A percentile compares a stretch with the other conserved stretches of the same genome.
phyloP scores from a whole-genome alignment of 2,888 invertebrate genomes.

The Neuroscelio doddi region DNA sequence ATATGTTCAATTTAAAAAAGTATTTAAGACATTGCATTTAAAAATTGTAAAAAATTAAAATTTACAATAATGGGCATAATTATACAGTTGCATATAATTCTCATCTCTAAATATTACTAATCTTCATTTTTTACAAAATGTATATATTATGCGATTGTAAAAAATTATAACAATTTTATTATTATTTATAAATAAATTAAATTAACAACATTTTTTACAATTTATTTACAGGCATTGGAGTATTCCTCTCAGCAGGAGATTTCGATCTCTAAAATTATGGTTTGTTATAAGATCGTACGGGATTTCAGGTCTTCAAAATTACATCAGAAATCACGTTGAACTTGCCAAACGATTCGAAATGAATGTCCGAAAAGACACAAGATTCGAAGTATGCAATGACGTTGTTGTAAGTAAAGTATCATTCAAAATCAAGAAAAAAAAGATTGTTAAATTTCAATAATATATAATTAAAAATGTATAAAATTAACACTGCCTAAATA shows the following conservation, averaged over 20 bases:
- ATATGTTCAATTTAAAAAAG: too few relatives aligned
- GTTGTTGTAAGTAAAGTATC: constrained; percentile 80
- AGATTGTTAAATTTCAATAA: neutral
- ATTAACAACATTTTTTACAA: constrained; percentile 19
- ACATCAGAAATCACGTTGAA: constrained; percentile 92
- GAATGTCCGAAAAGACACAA: constrained; percentile 84
- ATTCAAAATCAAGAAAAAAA: neutral
- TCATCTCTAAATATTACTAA: too few relatives aligned
- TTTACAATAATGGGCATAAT: too few relatives aligned
- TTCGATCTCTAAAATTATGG: constrained; percentile 97
- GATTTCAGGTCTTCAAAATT: constrained; percentile 92
- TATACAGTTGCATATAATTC: too few relatives aligned
- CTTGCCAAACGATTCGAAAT: constrained; percentile 92
- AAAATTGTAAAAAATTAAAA: too few relatives aligned
- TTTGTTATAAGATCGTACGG: constrained; percentile 96
- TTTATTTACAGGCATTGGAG: constrained; percentile 88
- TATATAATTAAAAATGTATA: constrained; percentile 5
- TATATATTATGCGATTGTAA: too few relatives aligned
- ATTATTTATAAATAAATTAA: constrained; percentile 9
- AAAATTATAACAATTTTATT: too few relatives aligned
- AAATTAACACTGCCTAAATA: constrained; percentile 5
- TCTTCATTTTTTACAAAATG: too few relatives aligned
- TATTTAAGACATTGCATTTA: too few relatives aligned
- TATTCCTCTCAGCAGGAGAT: constrained; percentile 94
- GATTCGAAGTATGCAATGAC: constrained; percentile 94